Conservation (phyloP, 2,113 vertebrate species). For the Mobula birostris region DNA sequence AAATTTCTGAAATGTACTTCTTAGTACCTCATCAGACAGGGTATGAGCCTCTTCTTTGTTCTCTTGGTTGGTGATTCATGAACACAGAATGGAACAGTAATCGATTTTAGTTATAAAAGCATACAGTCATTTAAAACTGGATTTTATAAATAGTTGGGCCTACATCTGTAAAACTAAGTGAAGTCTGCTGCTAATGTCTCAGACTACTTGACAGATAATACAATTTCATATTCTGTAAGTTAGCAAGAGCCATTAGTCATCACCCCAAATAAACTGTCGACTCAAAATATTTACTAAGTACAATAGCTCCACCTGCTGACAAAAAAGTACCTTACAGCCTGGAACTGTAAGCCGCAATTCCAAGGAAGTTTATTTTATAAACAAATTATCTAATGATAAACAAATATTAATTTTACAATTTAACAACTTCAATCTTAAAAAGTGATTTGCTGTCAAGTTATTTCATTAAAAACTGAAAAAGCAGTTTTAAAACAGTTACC, state of each 20-base stretch:
- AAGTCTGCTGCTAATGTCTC: background rate
- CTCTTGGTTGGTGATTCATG: background rate
- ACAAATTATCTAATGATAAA: background rate
- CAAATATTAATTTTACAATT: background rate
- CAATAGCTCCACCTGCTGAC: slow-evolving; percentile 14
- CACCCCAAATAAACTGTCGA: background rate
- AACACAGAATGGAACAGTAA: background rate
- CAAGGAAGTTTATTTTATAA: background rate
- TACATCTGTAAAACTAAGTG: background rate
- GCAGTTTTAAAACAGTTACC: background rate
- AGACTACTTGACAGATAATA: background rate
- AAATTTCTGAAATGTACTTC: background rate
- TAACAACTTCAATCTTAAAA: background rate
- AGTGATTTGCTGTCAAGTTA: background rate
- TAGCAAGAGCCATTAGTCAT: background rate
- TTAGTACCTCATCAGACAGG: background rate
- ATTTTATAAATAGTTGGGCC: background rate
- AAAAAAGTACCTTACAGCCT: background rate
- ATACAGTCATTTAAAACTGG: background rate
- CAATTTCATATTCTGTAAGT: background rate
- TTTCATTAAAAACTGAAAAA: background rate
- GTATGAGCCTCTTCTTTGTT: background rate
- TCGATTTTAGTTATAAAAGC: background rate
- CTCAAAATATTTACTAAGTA: background rate
- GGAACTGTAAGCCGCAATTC: background rate